These are phyloP conservation scores for Percopsis transmontana DNA, from an alignment of 2,113 vertebrate species.

Conservation along the genomic window DNA sequence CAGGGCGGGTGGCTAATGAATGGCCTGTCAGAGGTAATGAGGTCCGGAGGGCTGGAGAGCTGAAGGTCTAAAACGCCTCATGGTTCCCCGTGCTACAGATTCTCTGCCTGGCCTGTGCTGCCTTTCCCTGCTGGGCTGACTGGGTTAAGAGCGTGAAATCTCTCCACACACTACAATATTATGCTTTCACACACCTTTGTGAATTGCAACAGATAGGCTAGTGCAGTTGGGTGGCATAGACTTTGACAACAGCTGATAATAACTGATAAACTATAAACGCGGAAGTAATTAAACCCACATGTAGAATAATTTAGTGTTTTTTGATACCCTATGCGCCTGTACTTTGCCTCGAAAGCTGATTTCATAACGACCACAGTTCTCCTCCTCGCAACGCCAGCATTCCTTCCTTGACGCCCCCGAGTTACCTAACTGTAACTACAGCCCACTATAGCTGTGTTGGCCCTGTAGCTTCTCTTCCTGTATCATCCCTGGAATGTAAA, in stretches of 20 bases:
- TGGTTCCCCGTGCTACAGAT: slow-evolving; percentile 60
- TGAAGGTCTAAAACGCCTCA: slow-evolving; percentile 32
- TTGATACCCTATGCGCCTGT: slow-evolving; percentile 42
- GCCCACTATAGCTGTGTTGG: slow-evolving; percentile 20
- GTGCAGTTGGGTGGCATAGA: not conserved
- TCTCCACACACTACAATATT: slow-evolving; percentile 25
- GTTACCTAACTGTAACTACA: slow-evolving; percentile 12
- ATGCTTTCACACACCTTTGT: not conserved
- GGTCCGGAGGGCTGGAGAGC: slow-evolving; percentile 49
- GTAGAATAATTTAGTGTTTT: slow-evolving; percentile 13
- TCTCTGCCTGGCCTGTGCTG: slow-evolving; percentile 28
- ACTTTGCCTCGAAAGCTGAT: slow-evolving; percentile 46
- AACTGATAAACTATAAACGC: not conserved
- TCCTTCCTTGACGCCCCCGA: slow-evolving; percentile 14
- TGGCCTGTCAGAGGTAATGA: slow-evolving; percentile 80
- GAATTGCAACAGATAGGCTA: not conserved
- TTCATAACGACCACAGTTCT: slow-evolving; percentile 18
- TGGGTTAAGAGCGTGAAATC: slow-evolving; percentile 37
- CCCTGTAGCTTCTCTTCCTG: slow-evolving; percentile 19
- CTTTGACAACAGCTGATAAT: not conserved
- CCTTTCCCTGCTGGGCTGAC: slow-evolving; percentile 19
- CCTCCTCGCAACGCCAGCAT: not conserved
- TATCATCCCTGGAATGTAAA: slow-evolving; percentile 54
- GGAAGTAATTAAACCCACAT: not conserved
- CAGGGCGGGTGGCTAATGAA: slow-evolving; percentile 79